Percentiles rank a stretch among this genome's conserved stretches.
Conservation (phyloP, 2,888 invertebrate species). For the Arrhopalites spinosus region DNA sequence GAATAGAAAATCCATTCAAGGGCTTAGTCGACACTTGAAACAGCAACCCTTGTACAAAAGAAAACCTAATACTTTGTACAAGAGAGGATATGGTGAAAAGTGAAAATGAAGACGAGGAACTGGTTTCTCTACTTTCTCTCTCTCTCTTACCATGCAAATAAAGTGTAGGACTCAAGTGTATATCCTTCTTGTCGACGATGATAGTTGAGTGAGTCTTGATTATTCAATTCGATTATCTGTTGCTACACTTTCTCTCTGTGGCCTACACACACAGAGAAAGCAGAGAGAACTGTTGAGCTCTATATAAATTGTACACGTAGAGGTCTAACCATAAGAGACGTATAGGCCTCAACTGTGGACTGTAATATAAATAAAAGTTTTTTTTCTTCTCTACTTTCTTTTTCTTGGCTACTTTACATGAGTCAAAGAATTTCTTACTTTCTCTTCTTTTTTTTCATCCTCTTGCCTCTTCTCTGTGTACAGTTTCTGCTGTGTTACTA, state of each 20-base stretch:
- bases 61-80: too few relatives aligned
- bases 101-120: background rate
- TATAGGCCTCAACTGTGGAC: too few relatives aligned
- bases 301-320: background rate
- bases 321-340: too few relatives aligned
- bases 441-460: background rate
- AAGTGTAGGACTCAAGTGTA: slow-evolving; percentile 14
- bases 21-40: too few relatives aligned
- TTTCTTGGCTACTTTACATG: too few relatives aligned
- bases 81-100: background rate
- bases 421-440: background rate
- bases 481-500: background rate
- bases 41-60: too few relatives aligned
- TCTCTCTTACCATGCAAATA: background rate
- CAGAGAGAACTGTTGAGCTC: background rate
- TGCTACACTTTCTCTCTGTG: background rate
- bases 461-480: background rate
- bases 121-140: background rate
- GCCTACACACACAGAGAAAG: too few relatives aligned
- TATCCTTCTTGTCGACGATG: background rate
- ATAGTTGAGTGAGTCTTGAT: slow-evolving; percentile 4
- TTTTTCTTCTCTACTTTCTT: background rate
- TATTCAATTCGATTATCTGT: slow-evolving; percentile 22
- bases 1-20: too few relatives aligned
- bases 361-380: background rate